A percentile compares a stretch with the other conserved stretches of the same genome.
Evolutionary conservation across 2,113 vertebrate genomes (phyloP).

Genomic region (Nibea albiflora): DNA sequence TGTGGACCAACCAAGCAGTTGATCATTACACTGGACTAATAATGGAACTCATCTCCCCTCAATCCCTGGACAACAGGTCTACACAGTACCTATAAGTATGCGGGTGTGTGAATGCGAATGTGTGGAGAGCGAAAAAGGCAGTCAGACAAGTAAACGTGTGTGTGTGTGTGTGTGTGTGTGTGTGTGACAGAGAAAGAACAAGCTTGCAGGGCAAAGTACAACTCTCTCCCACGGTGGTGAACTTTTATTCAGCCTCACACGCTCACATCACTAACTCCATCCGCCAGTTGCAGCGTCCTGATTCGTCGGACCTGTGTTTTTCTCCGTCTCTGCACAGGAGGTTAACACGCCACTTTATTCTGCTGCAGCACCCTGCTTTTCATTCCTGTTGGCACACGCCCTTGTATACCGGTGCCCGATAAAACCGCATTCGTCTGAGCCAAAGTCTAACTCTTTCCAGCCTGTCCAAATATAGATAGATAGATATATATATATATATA

Average conservation of each 20-base stretch:
- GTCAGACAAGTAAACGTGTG: neutral
- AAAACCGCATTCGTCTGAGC: neutral
- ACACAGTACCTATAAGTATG: neutral
- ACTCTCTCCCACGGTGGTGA: neutral
- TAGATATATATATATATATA: neutral
- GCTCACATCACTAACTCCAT: neutral
- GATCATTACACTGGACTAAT: slow-evolving; percentile 10
- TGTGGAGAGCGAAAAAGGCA: slow-evolving; percentile 1
- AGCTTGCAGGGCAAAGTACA: neutral
- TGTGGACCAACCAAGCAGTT: neutral
- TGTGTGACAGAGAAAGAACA: neutral
- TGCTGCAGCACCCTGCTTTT: neutral
- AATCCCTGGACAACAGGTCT: slow-evolving; percentile 5
- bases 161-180: neutral
- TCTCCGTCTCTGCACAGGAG: neutral
- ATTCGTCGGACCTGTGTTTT: neutral
- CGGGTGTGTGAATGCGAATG: neutral
- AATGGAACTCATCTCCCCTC: slow-evolving; percentile 9
- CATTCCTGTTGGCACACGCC: slow-evolving; percentile 5
- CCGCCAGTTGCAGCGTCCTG: neutral
- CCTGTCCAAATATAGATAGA: neutral
- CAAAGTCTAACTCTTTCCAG: neutral
- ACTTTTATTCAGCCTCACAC: slow-evolving; percentile 7
- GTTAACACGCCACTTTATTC: neutral
- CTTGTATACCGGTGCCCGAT: neutral